phyloP scores from a whole-genome alignment of 2,113 vertebrate species.

The Ondatra zibethicus region DNA sequence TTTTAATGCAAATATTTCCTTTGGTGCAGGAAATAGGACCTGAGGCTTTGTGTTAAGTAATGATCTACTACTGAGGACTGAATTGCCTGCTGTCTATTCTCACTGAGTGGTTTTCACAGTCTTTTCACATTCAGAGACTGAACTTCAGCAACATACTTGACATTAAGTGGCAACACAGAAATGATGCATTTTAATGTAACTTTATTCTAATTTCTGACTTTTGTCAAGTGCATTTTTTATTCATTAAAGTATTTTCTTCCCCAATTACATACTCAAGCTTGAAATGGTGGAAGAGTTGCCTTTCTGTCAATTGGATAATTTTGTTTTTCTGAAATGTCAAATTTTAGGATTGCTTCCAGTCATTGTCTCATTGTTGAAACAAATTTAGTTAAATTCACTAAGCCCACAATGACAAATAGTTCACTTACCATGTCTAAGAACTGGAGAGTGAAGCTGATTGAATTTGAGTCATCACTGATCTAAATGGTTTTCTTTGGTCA shows the following conservation, averaged over 20 bases:
- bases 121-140: slow-evolving; percentile 62
- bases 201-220: slow-evolving; percentile 31
- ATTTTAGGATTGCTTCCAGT: neutral
- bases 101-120: slow-evolving; percentile 61
- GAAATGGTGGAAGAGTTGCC: slow-evolving; percentile 16
- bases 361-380: slow-evolving; percentile 32
- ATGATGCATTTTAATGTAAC: slow-evolving; percentile 15
- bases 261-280: slow-evolving; percentile 18
- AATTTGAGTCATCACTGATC: neutral
- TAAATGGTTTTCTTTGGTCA: neutral
- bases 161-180: slow-evolving; percentile 32
- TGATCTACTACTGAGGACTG: no score
- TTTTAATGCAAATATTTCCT: neutral
- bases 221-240: slow-evolving; percentile 32
- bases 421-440: neutral
- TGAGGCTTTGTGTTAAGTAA: neutral
- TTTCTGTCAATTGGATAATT: slow-evolving; percentile 28
- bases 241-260: slow-evolving; percentile 50
- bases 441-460: neutral
- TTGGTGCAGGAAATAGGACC: no score
- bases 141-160: slow-evolving; percentile 60
- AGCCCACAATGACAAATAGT: neutral
- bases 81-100: slow-evolving; percentile 21
- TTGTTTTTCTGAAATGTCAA: slow-evolving; percentile 2
- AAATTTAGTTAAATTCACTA: neutral